These are phyloP conservation scores for Balearica regulorum DNA, from an alignment of 2,797 vertebrate genomes.

Conservation along the genomic window DNA sequence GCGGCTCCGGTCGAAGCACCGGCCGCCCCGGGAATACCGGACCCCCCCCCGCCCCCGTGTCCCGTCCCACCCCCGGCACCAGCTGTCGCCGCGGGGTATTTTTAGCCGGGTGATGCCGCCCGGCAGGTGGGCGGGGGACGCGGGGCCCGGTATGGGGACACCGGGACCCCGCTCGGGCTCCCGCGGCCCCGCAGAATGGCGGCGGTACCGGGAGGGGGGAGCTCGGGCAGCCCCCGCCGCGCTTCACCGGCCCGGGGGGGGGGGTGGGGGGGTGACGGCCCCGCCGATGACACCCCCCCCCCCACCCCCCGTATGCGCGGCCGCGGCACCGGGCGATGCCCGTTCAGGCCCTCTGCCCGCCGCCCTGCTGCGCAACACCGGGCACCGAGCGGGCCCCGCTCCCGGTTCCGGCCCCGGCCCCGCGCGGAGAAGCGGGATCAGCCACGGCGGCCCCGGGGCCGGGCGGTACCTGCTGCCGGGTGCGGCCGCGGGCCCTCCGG, in stretches of 20 bases:
- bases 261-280: too few relatives aligned
- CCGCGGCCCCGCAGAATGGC: too few relatives aligned
- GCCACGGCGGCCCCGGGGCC: not conserved
- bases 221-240: not conserved
- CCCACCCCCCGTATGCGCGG: too few relatives aligned
- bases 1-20: not conserved
- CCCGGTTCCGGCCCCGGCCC: not conserved
- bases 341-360: not conserved
- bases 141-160: not conserved
- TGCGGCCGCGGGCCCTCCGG: too few relatives aligned
- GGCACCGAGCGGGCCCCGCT: too few relatives aligned
- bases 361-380: not conserved
- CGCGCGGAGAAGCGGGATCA: too few relatives aligned
- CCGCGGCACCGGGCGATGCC: not conserved
- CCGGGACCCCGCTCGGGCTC: too few relatives aligned
- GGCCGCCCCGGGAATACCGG: not conserved
- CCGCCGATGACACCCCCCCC: not conserved
- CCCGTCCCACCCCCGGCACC: not conserved
- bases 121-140: not conserved
- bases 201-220: not conserved
- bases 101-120: slow-evolving; percentile 6
- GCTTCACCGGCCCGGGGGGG: too few relatives aligned
- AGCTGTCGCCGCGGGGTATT: not conserved
- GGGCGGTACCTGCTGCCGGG: not conserved
- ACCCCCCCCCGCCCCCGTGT: not conserved